phyloP scores from a whole-genome alignment of 2,797 vertebrate species.

The Melanotaenia trifasciata region DNA sequence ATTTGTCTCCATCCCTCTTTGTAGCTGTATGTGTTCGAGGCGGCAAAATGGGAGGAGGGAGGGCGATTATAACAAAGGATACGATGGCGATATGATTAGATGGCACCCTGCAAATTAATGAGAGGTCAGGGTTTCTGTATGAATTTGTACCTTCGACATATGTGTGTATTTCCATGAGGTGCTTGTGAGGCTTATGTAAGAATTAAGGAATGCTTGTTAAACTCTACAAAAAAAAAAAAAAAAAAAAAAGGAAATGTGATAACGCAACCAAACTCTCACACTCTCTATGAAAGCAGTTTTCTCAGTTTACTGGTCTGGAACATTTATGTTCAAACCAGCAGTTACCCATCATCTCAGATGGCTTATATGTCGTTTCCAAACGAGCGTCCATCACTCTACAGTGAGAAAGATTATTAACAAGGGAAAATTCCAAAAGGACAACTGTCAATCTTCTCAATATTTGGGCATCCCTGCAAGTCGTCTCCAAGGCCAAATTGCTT shows the following conservation, averaged over 20 bases:
- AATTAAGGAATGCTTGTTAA: constrained; percentile 31
- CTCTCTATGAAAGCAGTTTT: not conserved
- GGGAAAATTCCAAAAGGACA: not conserved
- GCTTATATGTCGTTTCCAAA: not conserved
- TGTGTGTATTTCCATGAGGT: not conserved
- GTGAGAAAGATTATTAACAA: not conserved
- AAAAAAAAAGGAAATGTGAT: not conserved
- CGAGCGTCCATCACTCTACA: not conserved
- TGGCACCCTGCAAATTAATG: not conserved
- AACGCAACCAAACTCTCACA: not conserved
- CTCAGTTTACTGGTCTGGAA: not conserved
- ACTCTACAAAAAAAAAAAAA: not conserved
- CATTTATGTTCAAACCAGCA: not conserved
- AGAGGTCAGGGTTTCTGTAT: not conserved
- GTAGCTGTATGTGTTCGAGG: not conserved
- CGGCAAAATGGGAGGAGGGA: not conserved
- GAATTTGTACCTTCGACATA: not conserved
- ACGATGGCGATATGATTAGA: constrained; percentile 13
- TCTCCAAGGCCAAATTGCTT: not conserved
- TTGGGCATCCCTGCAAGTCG: not conserved
- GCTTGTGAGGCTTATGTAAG: not conserved
- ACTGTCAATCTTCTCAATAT: not conserved
- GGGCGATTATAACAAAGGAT: constrained; percentile 11
- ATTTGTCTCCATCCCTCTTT: constrained; percentile 12
- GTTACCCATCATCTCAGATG: not conserved